phyloP scores from a whole-genome alignment of 1,140 invertebrate species.

The Chrysomallon squamiferum region DNA sequence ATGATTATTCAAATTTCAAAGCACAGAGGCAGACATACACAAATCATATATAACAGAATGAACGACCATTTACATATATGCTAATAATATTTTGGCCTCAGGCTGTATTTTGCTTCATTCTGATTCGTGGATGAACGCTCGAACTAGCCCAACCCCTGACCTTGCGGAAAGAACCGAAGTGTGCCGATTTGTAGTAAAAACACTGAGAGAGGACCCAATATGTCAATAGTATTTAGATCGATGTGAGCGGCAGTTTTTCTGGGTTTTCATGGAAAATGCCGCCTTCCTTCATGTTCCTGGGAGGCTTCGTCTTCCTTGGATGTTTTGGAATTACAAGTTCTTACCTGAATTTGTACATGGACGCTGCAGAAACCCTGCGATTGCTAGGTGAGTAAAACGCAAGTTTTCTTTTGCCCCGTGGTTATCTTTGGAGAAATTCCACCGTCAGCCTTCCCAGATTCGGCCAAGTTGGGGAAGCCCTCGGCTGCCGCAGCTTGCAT shows the following conservation, averaged over 20 bases:
- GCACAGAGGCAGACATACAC: too few relatives aligned
- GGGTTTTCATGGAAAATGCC: conserved; percentile 33
- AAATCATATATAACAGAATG: too few relatives aligned
- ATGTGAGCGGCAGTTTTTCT: conserved; percentile 13
- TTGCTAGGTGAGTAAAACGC: conserved; percentile 46
- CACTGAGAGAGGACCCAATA: conserved; percentile 14
- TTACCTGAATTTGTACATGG: conserved; percentile 50
- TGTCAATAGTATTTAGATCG: conserved; percentile 17
- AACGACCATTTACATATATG: too few relatives aligned
- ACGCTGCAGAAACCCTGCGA: conserved; percentile 42
- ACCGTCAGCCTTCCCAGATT: too few relatives aligned
- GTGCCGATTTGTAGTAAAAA: conserved; percentile 12
- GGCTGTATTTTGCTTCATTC: too few relatives aligned
- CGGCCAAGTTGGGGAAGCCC: too few relatives aligned
- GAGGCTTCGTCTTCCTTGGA: conserved; percentile 28
- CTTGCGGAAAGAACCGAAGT: conserved; percentile 3
- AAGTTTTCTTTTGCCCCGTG: too few relatives aligned
- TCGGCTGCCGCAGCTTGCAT: too few relatives aligned
- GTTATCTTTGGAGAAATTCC: too few relatives aligned
- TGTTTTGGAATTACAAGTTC: conserved; percentile 22
- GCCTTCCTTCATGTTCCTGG: conserved; percentile 10
- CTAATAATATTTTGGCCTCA: too few relatives aligned
- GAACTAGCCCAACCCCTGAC: background rate
- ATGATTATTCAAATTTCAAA: too few relatives aligned
- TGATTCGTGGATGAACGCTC: too few relatives aligned